Evolutionary conservation across 2,797 vertebrate genomes (phyloP), one percentile per base, ranked within the genome.

Genomic region (Liparis tanakae): DNA sequence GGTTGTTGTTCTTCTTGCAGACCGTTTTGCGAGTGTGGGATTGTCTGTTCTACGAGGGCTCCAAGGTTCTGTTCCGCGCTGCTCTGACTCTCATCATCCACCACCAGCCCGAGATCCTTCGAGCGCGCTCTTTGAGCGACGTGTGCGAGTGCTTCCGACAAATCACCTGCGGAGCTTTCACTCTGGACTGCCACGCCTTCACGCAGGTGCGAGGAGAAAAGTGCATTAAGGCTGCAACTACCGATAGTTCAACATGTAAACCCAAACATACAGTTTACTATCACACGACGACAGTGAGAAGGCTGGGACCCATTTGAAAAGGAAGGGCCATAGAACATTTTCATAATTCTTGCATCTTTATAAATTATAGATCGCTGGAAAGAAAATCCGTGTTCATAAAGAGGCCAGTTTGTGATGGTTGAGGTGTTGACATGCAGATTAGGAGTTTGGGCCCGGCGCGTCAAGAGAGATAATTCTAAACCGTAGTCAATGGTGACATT

Each of bases 11-110:
- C 37, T 75, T 37, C 64, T 66, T 54, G 18, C 90, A 99, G 98
- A 99, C 98, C 0, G 97, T 99, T 66, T 93, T 99, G 65, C 94
- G 97, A 69, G 92, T 99, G 90, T 99, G 98, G 98, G 98, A 99
- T 75, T 97, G 97, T 86, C 91, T 99, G 37, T 99, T 99, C 90
- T 97, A 96, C 0, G 97, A 99, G 85, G 98, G 98, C 61, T 99
- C 97, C 7, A 99, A 99, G 89, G 95, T 99, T 59, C 93, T 99
- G 59, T 99, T 99, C 88, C 96, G 97, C 0, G 97, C 98, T 51
- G 97, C 96, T 72, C 95, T 99, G 91, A 98, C 98, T 0, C 68
- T 99, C 62, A 95, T 99, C 72, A 93, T 95, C 33, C 96, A 97
- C 68, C 90, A 98, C 70, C 96, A 98, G 92, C 87, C 93, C 6